Evolutionary conservation across 2,113 vertebrate genomes (phyloP).

Genomic region (Synchiropus splendidus): DNA sequence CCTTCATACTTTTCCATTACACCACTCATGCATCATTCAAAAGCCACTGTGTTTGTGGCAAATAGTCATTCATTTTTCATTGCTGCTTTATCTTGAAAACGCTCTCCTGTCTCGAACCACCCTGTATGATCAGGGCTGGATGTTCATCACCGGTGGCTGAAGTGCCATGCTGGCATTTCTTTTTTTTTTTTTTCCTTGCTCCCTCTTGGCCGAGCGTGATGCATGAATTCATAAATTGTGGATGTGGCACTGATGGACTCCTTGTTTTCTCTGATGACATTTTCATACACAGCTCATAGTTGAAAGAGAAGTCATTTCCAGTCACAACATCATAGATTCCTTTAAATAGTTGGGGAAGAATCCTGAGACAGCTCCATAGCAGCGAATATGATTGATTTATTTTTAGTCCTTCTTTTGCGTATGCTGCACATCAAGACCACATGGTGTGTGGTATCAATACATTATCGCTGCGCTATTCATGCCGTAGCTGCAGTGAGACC

Average conservation of each 20-base stretch:
- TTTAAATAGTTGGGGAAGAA: no score
- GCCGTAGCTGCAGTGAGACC: no score
- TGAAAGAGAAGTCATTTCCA: slow-evolving; percentile 23
- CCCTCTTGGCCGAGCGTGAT: slow-evolving; percentile 5
- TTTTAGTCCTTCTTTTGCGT: slow-evolving; percentile 19
- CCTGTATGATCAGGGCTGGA: slow-evolving; percentile 18
- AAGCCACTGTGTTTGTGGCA: slow-evolving; percentile 56
- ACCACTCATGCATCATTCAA: slow-evolving; percentile 59
- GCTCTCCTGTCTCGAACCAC: slow-evolving; percentile 23
- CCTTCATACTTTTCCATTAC: slow-evolving; percentile 56
- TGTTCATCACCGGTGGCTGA: slow-evolving; percentile 40
- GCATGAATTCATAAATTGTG: slow-evolving; percentile 48
- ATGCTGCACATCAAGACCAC: slow-evolving; percentile 21
- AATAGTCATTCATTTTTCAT: slow-evolving; percentile 65
- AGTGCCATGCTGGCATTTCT: slow-evolving; percentile 33
- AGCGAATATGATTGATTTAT: slow-evolving; percentile 3
- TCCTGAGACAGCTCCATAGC: no score
- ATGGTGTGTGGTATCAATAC: slow-evolving; percentile 12
- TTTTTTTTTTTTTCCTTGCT: not conserved
- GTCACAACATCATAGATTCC: slow-evolving; percentile 1
- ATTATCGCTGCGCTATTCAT: no score
- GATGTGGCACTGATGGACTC: slow-evolving; percentile 40
- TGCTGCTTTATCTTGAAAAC: slow-evolving; percentile 45
- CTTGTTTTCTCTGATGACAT: slow-evolving; percentile 39
- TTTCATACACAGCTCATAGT: slow-evolving; percentile 23